These are phyloP conservation scores for Aplochiton taeniatus DNA, from an alignment of 2,797 vertebrate genomes.

Conservation along the genomic window DNA sequence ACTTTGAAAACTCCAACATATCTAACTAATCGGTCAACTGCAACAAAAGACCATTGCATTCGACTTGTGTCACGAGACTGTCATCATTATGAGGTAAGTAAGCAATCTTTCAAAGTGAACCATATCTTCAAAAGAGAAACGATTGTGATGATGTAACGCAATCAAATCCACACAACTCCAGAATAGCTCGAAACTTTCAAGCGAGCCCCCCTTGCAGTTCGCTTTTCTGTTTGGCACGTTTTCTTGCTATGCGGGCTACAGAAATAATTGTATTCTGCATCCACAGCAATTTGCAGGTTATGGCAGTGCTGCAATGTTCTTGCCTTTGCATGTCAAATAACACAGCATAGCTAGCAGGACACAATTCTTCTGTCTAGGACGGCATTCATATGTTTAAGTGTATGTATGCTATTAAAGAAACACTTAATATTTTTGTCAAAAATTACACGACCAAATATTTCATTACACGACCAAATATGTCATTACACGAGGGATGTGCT, in stretches of 20 bases:
- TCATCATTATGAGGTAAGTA: conserved; percentile 9
- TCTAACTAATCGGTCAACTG: conserved; percentile 27
- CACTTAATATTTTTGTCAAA: too few species aligned
- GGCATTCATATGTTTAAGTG: neutral
- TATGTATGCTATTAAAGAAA: too few species aligned
- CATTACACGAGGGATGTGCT: too few species aligned
- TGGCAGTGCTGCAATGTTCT: neutral
- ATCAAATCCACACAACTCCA: neutral
- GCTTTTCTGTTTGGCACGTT: neutral
- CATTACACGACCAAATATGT: too few species aligned
- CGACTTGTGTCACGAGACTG: neutral
- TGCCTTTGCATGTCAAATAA: conserved; percentile 10
- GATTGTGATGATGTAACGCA: neutral
- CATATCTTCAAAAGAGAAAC: conserved; percentile 12
- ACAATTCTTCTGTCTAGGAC: neutral
- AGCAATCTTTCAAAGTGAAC: conserved; percentile 8
- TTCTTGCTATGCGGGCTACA: too few species aligned
- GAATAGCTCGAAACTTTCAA: neutral
- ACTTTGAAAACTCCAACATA: conserved; percentile 55
- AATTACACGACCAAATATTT: too few species aligned
- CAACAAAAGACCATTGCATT: neutral
- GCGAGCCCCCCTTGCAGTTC: neutral
- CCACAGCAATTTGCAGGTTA: neutral
- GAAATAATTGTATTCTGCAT: conserved; percentile 1
- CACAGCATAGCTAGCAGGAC: neutral